phyloP scores from a whole-genome alignment of 2,888 invertebrate genomes.

The Eupithecia abbreviata region DNA sequence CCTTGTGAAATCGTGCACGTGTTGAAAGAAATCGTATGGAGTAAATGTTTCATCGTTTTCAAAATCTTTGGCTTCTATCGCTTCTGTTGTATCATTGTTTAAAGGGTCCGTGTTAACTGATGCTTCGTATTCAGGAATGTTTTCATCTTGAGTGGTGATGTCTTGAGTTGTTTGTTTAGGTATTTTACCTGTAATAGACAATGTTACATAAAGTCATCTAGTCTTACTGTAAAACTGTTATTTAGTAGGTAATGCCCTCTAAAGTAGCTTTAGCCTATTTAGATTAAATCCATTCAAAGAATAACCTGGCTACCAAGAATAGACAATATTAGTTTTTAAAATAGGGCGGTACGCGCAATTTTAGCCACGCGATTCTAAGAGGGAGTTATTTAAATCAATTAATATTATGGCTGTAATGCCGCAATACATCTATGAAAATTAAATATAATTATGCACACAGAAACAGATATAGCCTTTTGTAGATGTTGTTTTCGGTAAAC shows the following conservation, averaged over 20 bases:
- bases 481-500: no score
- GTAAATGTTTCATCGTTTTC: conserved; percentile 50
- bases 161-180: conserved; percentile 11
- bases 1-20: conserved; percentile 58
- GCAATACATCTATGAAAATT: no score
- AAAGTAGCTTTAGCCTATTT: no score
- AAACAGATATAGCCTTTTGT: no score
- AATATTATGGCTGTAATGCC: no score
- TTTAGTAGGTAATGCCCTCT: neutral
- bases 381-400: no score
- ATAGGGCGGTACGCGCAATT: no score
- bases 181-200: conserved; percentile 32
- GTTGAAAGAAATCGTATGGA: conserved; percentile 66
- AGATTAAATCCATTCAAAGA: no score
- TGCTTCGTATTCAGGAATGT: conserved; percentile 10
- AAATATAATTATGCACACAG: no score
- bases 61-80: conserved; percentile 7
- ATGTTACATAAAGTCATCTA: neutral
- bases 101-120: neutral
- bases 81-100: conserved; percentile 20
- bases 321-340: no score
- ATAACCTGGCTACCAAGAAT: neutral
- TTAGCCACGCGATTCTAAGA: no score
- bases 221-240: neutral
- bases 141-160: conserved; percentile 22